Conservation (phyloP, 2,113 vertebrate genomes). For the Microcebus jonahi region DNA sequence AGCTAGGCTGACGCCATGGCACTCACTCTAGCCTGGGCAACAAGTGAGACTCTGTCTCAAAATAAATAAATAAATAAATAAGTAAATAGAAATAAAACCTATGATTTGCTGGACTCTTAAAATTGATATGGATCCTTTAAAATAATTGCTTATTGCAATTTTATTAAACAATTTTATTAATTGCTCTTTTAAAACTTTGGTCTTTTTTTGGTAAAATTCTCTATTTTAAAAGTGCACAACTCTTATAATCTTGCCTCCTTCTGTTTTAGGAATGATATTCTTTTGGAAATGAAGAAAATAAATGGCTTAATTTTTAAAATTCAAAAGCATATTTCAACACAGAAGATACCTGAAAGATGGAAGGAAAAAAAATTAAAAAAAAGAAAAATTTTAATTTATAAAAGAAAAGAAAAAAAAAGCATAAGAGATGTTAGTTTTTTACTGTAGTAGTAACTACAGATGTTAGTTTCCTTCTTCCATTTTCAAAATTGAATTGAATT, state of each 20-base stretch:
- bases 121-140: not conserved
- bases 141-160: not conserved
- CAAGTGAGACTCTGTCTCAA: no score
- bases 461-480: not conserved
- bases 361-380: no score
- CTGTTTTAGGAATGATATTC: not conserved
- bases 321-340: not conserved
- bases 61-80: no score
- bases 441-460: not conserved
- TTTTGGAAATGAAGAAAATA: conserved; percentile 12
- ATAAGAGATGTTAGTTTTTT: not conserved
- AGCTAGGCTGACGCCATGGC: no score
- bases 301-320: not conserved
- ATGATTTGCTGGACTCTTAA: not conserved
- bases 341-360: no score
- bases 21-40: no score
- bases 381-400: no score
- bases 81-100: not conserved
- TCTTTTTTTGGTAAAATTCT: not conserved
- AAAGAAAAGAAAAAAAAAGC: not conserved
- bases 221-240: not conserved
- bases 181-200: not conserved
- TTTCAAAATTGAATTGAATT: not conserved
- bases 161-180: not conserved
- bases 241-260: not conserved